These are phyloP conservation scores for Lacerta viridis DNA, from an alignment of 2,797 vertebrate genomes.

Conservation along the genomic window DNA sequence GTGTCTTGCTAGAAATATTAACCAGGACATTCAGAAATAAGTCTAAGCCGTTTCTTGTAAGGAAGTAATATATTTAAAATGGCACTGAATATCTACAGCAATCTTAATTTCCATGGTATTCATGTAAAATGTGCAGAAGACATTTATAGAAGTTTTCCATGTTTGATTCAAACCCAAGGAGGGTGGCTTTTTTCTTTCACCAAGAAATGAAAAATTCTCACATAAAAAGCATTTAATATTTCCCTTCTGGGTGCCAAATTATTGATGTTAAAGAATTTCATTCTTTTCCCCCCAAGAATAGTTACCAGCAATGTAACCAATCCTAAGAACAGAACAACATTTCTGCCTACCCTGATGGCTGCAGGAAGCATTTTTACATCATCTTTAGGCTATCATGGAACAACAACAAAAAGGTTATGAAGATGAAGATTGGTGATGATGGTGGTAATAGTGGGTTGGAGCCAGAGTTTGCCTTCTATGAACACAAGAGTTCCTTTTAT, in stretches of 20 bases:
- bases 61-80: conserved; percentile 58
- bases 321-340: not conserved
- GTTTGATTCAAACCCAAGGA: conserved; percentile 49
- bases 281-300: not conserved
- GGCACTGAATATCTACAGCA: not conserved
- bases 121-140: conserved; percentile 2
- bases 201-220: conserved; percentile 47
- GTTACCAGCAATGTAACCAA: conserved; percentile 6
- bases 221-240: conserved; percentile 17
- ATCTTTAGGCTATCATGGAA: not conserved
- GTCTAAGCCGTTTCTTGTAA: conserved; percentile 51
- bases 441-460: not conserved
- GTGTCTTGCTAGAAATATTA: conserved; percentile 59
- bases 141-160: conserved; percentile 39
- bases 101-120: conserved; percentile 55
- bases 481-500: not conserved
- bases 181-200: conserved; percentile 32
- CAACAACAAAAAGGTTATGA: not conserved
- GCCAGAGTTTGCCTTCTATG: not conserved
- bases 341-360: not conserved
- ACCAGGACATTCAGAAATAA: conserved; percentile 54
- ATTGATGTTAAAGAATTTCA: conserved; percentile 8
- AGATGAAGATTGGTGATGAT: too few relatives aligned
- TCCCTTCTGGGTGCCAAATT: conserved; percentile 35
- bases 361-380: not conserved